Evolutionary conservation across 2,888 invertebrate genomes (phyloP).

Genomic region (Drosophila bunnanda): DNA sequence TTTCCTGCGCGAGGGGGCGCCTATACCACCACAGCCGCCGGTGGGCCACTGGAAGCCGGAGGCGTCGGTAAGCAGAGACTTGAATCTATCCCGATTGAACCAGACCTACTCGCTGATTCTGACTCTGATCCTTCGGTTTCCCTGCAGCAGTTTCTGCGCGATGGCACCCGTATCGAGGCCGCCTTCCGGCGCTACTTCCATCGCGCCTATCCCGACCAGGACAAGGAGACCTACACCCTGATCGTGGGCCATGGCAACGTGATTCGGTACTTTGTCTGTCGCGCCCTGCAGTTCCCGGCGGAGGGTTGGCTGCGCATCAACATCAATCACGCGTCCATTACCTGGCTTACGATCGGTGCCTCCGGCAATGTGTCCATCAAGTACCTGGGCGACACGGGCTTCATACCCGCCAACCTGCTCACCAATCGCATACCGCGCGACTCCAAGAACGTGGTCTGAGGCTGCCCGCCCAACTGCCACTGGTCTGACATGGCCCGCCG

Average conservation of each 20-base stretch:
- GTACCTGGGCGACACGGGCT: constrained; percentile 94
- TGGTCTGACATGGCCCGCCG: background rate
- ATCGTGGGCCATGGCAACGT: constrained; percentile 99
- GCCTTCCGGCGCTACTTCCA: constrained; percentile 97
- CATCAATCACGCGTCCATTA: constrained; percentile 96
- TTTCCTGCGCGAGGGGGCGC: constrained; percentile 96
- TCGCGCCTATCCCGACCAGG: constrained; percentile 92
- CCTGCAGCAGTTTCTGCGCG: constrained; percentile 94
- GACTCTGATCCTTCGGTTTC: constrained; percentile 10
- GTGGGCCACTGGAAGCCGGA: constrained; percentile 95
- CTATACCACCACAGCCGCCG: constrained; percentile 97
- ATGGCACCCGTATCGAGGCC: constrained; percentile 97
- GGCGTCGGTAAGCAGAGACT: constrained; percentile 86
- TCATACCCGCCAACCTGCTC: constrained; percentile 91
- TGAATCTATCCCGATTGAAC: background rate
- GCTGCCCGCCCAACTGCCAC: background rate
- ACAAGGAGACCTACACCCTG: constrained; percentile 93
- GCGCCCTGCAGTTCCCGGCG: constrained; percentile 97
- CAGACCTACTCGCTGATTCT: background rate
- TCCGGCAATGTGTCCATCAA: constrained; percentile 94
- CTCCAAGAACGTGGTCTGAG: constrained; percentile 77
- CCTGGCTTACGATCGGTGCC: constrained; percentile 94
- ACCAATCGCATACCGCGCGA: constrained; percentile 86
- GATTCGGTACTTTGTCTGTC: constrained; percentile 96
- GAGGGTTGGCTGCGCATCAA: constrained; percentile 98